Base-by-base conservation (phyloP, 2,888 invertebrate genomes). In the Elegia similella region DNA sequence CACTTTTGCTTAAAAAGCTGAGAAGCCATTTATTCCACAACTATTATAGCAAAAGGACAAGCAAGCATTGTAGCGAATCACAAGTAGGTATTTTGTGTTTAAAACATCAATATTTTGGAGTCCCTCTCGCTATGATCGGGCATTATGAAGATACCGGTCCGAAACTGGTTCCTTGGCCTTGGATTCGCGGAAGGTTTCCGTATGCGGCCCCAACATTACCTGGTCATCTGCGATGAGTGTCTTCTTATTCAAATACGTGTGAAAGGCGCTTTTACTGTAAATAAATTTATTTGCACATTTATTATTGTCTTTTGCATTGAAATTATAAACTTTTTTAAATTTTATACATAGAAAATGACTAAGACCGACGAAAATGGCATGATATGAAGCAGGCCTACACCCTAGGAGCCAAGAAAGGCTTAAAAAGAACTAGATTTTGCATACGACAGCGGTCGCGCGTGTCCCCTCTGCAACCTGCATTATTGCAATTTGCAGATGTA, bases 141-240 rank as follows among this genome's bases (percentile, higher is more conserved):
- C 66, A 66, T 62, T 67, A 67, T 70, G 69, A 70, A 68, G 70
- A 68, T 73, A 84, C 86, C 83, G 83, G 85, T 83, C 74, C 71
- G 43, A 60, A 88, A 88, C 89, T 74, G 82, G 89, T 89, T 83
- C 58, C 61, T 16, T 76, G 83, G 81, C 88, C 89, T 88, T 90
- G 86, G 75, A 46, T 66, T 60, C 71, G 71, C 78, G 74, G 79
- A 79, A 83, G 83, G 84, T 84, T 86, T 83, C 80, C 82, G 82
- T 76, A 72, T 78, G 75, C 72, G 85, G 78, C 81, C 81, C 76
- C 80, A 67, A 65, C 71, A 66, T 69, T 73, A 68, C 71, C 66
- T 63, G 62, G 58, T 42, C 56, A 56, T 48, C 56, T 48, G 47
- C 56, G 30, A 65, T 72, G 64, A 67, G 70, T 67, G 63, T 62